A percentile compares a stretch with the other conserved stretches of the same genome.
Conservation (phyloP, 2,888 invertebrate species). For the Polymixis lichenea region DNA sequence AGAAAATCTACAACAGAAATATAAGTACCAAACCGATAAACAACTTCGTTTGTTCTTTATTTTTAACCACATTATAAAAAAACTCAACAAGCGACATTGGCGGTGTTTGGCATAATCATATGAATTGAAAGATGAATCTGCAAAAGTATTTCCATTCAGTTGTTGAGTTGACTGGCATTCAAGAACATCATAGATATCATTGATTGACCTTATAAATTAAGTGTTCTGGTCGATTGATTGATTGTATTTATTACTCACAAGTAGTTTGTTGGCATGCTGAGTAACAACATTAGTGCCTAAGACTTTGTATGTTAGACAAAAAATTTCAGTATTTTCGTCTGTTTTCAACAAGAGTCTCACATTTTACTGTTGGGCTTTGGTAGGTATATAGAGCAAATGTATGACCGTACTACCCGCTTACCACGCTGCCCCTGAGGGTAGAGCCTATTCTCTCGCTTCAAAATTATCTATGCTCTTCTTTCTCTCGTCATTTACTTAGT, state of each 20-base stretch:
- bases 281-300: background rate
- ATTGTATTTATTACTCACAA: conserved; percentile 46
- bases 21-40: too few species aligned
- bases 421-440: background rate
- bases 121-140: conserved; percentile 44
- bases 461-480: background rate
- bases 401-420: too few species aligned
- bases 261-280: conserved; percentile 23
- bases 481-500: background rate
- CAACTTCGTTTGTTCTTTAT: too few species aligned
- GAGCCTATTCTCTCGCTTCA: background rate
- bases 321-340: background rate
- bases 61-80: background rate
- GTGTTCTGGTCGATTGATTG: conserved; percentile 43
- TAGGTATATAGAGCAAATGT: background rate
- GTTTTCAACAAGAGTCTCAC: background rate
- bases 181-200: conserved; percentile 47
- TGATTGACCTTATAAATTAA: conserved; percentile 55
- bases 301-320: background rate
- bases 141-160: conserved; percentile 44
- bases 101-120: conserved; percentile 22
- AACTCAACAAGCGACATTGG: background rate
- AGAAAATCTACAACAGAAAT: background rate
- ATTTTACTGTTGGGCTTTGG: background rate
- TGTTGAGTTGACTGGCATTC: conserved; percentile 34